These are phyloP conservation scores for Ostrea edulis DNA, from an alignment of 1,140 invertebrate species.

Conservation along the genomic window DNA sequence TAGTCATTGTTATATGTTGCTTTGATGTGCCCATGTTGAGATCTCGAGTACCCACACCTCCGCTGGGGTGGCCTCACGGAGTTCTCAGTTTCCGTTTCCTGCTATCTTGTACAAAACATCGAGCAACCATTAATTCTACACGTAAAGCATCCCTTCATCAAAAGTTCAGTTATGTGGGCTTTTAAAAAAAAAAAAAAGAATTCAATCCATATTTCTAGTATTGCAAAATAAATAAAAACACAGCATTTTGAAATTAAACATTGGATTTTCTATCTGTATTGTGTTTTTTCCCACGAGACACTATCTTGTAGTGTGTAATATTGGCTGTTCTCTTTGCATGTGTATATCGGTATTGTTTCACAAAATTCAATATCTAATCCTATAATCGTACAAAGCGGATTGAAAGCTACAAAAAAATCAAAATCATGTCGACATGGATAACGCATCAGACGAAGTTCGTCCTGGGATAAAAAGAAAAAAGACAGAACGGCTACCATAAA, in stretches of 20 bases:
- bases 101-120: not conserved
- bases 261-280: not conserved
- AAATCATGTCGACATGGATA: not conserved
- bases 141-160: not conserved
- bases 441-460: too few relatives aligned
- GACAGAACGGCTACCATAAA: too few relatives aligned
- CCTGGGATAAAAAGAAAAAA: too few relatives aligned
- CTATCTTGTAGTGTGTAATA: not conserved
- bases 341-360: not conserved
- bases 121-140: not conserved
- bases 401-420: not conserved
- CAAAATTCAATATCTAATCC: conserved; percentile 1
- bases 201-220: not conserved
- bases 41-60: not conserved
- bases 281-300: not conserved
- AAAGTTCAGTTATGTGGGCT: not conserved
- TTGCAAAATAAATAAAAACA: not conserved
- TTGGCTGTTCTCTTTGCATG: not conserved
- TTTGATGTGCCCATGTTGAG: not conserved
- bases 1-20: not conserved
- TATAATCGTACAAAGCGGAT: not conserved
- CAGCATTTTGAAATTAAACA: not conserved
- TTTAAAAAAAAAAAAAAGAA: too few relatives aligned
- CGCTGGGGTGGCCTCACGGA: not conserved
- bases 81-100: not conserved